Base-by-base conservation (phyloP, 2,113 vertebrate genomes). In the Rana temporaria region DNA sequence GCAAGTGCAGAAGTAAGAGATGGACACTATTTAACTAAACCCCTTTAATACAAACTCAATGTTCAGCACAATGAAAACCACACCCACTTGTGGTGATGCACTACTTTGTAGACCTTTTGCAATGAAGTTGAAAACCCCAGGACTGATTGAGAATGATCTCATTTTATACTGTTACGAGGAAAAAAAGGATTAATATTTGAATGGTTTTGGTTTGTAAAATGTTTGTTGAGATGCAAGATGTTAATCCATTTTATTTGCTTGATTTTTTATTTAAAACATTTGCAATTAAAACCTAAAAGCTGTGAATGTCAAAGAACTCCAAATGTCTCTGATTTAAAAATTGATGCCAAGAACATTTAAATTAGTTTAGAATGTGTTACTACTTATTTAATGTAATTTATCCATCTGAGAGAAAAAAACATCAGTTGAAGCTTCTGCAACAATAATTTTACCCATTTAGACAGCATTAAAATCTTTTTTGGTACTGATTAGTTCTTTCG, bases 261-360 rank as follows among this genome's bases (percentile, higher is more conserved):
- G 3, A 89, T 90, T 89, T 93, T 94, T 94, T 91, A 88, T 93
- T 93, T 92, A 93, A 92, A 89, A 93, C 89, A 87, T 90, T 92
- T 78, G 59, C 90, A 90, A 91, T 90, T 90, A 91, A 91, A 92
- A 93, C 90, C 85, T 85, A 82, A 65, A 6, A 85, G 92, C 89
- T 91, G 90, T 42, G 15, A 87, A 3, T 90, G 88, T 90, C 93
- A 89, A 86, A 80, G 88, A 85, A 88, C 90, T 89, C 87, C 84
- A 73, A 73, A 81, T 81, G 55, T 55, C 42, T 81, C 42, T 63
- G 30, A 68, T 63, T 55, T 90, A 89, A 90, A 89, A 89, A 90
- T 83, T 89, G 90, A 93, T 91, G 90, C 87, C 87, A 84, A 83
- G 88, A 88, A 89, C 89, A 87, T 85, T 48, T 87, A 71, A 73